Conservation (phyloP, 2,888 invertebrate genomes). For the Aphodius sticticus region DNA sequence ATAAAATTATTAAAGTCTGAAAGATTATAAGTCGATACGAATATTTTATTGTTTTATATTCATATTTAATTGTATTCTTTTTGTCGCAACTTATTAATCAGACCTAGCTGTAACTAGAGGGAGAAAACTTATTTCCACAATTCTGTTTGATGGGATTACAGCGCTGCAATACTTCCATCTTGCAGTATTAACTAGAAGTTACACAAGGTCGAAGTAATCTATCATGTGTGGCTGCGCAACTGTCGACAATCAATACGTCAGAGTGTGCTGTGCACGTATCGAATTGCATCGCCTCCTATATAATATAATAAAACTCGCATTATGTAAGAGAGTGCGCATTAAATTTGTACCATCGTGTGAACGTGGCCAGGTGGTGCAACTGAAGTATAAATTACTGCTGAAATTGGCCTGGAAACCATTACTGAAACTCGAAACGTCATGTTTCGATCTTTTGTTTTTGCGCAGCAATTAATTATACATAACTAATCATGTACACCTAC, state of each 20-base stretch:
- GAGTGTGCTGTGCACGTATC: neutral
- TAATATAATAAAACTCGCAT: neutral
- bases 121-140: too few species aligned
- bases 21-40: too few species aligned
- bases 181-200: neutral
- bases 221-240: neutral
- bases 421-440: neutral
- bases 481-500: too few species aligned
- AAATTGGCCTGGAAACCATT: neutral
- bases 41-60: too few species aligned
- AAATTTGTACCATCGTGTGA: neutral
- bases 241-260: conserved; percentile 4
- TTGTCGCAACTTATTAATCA: too few species aligned
- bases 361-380: neutral
- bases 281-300: neutral
- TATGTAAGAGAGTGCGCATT: neutral
- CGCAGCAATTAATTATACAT: too few species aligned
- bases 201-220: neutral
- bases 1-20: too few species aligned
- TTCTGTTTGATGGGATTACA: neutral
- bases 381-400: neutral
- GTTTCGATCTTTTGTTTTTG: too few species aligned
- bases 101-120: too few species aligned
- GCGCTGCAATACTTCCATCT: neutral
- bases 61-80: too few species aligned